Evolutionary conservation across 2,888 invertebrate genomes (phyloP).

Genomic region (Parochlus steinenii): DNA sequence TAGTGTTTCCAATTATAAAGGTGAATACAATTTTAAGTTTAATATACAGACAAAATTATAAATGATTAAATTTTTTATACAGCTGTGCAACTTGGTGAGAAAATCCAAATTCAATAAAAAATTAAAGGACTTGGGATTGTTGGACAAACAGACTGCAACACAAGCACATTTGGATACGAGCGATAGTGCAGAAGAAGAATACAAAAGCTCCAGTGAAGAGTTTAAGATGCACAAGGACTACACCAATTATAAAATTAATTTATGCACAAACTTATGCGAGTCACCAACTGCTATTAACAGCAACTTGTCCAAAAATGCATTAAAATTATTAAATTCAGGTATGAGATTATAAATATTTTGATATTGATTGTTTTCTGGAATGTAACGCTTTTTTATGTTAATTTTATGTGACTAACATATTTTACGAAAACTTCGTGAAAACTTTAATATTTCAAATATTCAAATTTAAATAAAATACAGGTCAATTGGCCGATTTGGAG

Average conservation of each 20-base stretch:
- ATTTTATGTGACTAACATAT: too few relatives aligned
- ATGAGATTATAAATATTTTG: not conserved
- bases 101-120: slow-evolving; percentile 43
- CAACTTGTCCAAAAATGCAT: slow-evolving; percentile 37
- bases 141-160: slow-evolving; percentile 23
- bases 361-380: not conserved
- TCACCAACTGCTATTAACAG: slow-evolving; percentile 39
- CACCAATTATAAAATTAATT: slow-evolving; percentile 24
- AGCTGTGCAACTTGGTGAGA: slow-evolving; percentile 39
- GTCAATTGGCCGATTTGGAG: slow-evolving; percentile 43
- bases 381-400: too few relatives aligned
- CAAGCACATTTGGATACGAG: slow-evolving; percentile 5
- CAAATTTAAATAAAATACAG: too few relatives aligned
- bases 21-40: slow-evolving; percentile 18
- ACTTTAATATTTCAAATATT: too few relatives aligned
- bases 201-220: too few relatives aligned
- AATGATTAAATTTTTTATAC: slow-evolving; percentile 3
- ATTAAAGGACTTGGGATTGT: slow-evolving; percentile 36
- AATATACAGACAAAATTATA: too few relatives aligned
- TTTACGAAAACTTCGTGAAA: too few relatives aligned
- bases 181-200: slow-evolving; percentile 10
- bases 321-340: slow-evolving; percentile 27
- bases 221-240: slow-evolving; percentile 18
- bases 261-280: slow-evolving; percentile 43
- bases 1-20: slow-evolving; percentile 34